phyloP scores from a whole-genome alignment of 2,113 vertebrate genomes.

The Forbesichthys papilliferus region DNA sequence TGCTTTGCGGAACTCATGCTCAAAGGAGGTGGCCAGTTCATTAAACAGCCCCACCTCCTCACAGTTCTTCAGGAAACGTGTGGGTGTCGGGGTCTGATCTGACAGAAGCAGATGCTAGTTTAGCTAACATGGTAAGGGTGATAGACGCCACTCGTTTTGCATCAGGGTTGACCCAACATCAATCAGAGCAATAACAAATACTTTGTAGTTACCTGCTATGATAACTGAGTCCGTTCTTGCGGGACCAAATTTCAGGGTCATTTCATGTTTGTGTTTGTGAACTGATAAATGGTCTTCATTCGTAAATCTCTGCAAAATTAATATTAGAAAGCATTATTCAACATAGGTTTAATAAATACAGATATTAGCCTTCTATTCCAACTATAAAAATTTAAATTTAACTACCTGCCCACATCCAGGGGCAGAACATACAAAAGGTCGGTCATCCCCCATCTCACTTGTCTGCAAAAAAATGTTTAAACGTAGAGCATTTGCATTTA shows the following conservation, averaged over 20 bases:
- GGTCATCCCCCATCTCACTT: slow-evolving; percentile 91
- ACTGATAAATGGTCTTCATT: slow-evolving; percentile 98
- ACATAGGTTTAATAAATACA: neutral
- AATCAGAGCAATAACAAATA: neutral
- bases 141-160: neutral
- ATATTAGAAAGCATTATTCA: neutral
- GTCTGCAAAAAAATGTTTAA: slow-evolving; percentile 41
- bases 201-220: slow-evolving; percentile 84
- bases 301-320: slow-evolving; percentile 87
- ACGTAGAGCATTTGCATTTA: neutral
- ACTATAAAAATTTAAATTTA: neutral
- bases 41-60: slow-evolving; percentile 98
- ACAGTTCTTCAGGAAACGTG: slow-evolving; percentile 97
- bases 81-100: slow-evolving; percentile 98
- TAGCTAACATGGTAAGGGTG: neutral
- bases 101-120: slow-evolving; percentile 19
- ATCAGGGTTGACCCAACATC: neutral
- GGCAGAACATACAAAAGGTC: slow-evolving; percentile 94
- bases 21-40: slow-evolving; percentile 93
- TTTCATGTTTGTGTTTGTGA: slow-evolving; percentile 98
- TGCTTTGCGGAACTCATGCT: slow-evolving; percentile 94
- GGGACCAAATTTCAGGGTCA: slow-evolving; percentile 98
- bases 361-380: too few species aligned
- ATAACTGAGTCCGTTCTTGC: slow-evolving; percentile 95
- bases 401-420: slow-evolving; percentile 95